Evolutionary conservation across 1,140 invertebrate species (phyloP).

Genomic region (Drosophila persimilis): DNA sequence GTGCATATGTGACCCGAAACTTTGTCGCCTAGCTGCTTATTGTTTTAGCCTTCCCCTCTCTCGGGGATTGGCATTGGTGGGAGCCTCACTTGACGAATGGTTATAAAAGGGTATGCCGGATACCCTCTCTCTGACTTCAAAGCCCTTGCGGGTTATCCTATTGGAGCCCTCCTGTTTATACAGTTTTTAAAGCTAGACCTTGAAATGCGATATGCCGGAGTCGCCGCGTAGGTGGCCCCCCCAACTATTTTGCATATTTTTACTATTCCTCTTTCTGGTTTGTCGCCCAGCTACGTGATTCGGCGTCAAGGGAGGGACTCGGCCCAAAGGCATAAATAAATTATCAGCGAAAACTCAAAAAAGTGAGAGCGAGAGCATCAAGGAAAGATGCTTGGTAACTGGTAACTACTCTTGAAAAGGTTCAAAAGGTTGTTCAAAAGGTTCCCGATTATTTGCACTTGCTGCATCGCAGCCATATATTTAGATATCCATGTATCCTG

Average conservation of each 20-base stretch:
- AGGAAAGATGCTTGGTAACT: slow-evolving; percentile 9
- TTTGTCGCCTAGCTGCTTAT: slow-evolving; percentile 68
- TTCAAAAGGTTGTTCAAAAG: too few species aligned
- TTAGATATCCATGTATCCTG: slow-evolving; percentile 21
- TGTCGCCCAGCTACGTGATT: slow-evolving; percentile 67
- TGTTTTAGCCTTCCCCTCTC: slow-evolving; percentile 44
- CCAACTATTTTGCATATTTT: slow-evolving; percentile 75
- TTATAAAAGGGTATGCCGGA: slow-evolving; percentile 10
- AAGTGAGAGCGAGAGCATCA: not conserved
- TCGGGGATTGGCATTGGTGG: slow-evolving; percentile 39
- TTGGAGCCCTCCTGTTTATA: slow-evolving; percentile 21
- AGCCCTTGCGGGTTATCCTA: slow-evolving; percentile 21
- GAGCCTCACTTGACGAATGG: slow-evolving; percentile 11
- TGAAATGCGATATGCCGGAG: slow-evolving; percentile 67
- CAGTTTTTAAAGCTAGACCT: slow-evolving; percentile 54
- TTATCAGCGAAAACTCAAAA: slow-evolving; percentile 8
- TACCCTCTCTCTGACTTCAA: slow-evolving; percentile 15
- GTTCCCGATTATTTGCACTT: slow-evolving; percentile 10
- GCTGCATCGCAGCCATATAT: slow-evolving; percentile 49
- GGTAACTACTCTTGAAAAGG: slow-evolving; percentile 2
- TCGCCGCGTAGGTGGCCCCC: slow-evolving; percentile 20
- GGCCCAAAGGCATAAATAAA: slow-evolving; percentile 40
- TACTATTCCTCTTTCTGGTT: slow-evolving; percentile 69
- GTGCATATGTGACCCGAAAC: slow-evolving; percentile 57
- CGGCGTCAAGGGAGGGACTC: slow-evolving; percentile 30